Conservation (phyloP, 2,113 vertebrate species). For the Caranx ignobilis region DNA sequence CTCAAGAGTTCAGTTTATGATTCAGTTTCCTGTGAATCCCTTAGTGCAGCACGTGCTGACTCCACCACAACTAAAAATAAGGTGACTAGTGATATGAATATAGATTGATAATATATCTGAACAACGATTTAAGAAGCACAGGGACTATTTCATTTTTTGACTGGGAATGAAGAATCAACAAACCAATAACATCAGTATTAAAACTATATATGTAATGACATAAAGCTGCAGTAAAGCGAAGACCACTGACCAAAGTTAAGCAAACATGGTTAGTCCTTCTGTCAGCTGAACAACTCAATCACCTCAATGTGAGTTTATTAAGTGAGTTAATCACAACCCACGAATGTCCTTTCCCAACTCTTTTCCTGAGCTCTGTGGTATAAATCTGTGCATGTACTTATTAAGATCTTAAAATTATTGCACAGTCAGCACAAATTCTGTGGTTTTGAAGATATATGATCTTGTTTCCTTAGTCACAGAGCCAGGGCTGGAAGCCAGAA, state of each 20-base stretch:
- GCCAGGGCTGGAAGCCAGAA: not conserved
- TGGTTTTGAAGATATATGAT: slow-evolving; percentile 1
- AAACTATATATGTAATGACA: too few relatives aligned
- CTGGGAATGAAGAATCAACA: not conserved
- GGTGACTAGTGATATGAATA: not conserved
- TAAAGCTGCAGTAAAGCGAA: too few relatives aligned
- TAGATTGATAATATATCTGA: too few relatives aligned
- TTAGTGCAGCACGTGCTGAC: not conserved
- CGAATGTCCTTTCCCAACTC: too few relatives aligned
- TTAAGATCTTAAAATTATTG: not conserved
- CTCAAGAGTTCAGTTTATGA: too few relatives aligned
- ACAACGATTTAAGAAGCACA: too few relatives aligned
- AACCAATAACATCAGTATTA: too few relatives aligned
- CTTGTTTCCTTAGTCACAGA: slow-evolving; percentile 5
- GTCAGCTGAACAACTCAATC: not conserved
- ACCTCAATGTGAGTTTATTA: not conserved
- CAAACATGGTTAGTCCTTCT: too few relatives aligned
- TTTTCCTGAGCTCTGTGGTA: not conserved
- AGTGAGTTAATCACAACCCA: not conserved
- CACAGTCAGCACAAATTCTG: not conserved
- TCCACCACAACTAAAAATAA: not conserved
- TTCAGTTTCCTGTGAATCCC: not conserved
- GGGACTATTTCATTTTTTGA: not conserved
- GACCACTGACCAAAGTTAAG: too few relatives aligned
- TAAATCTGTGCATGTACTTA: not conserved